Base-by-base conservation (phyloP, 1,140 invertebrate species). In the Pygmarrhopalites habei region DNA sequence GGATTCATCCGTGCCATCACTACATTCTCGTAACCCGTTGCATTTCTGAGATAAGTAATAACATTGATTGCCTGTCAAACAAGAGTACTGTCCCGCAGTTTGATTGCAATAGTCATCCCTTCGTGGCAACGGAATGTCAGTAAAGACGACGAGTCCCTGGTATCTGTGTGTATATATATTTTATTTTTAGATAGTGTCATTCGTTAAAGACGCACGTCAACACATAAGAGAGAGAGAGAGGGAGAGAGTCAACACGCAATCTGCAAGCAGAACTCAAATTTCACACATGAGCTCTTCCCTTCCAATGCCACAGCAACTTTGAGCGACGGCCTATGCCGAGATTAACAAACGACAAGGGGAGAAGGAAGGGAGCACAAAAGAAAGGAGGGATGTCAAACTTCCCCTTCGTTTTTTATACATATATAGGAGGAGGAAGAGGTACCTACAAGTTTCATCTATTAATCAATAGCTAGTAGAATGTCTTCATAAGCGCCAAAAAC, bases 1-100 rank as follows among this genome's bases (percentile, higher is more conserved):
- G 14, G 85, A 77, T 78, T 96, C 93, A 76, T 96, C 93, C 0
- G 89, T 89, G 25, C 88, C 87, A 77, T 96, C 92, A 14, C 84
- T 81, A 71, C 92, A 95, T 70, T 90, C 76, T n/a, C 66, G 77
- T 0, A 80, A 66, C 0, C 86, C 86, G 76, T 96, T 88, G 73
- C 93, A 96, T 53, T 82, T 82, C 69, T 60, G 84, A 2, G 84
- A 80, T 5, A 82, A 55, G n/a, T 81, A 77, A 74, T 89, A 96
- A 77, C 93, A 98, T 28, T 66, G 68, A 17, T 68, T 70, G 29
- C 89, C 88, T 62, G 81, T 84, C 28, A 95, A 78, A 75, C 93
- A 96, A 69, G 94, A 86, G 0, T 77, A 81, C 39, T 82, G 82
- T 0, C 89, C 90, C 15, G 80, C 75, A 0, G 85, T 85, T 23